These are phyloP conservation scores for Bolinopsis microptera DNA, from an alignment of 37 sponge, comb jelly and placozoan genomes.

Conservation along the genomic window DNA sequence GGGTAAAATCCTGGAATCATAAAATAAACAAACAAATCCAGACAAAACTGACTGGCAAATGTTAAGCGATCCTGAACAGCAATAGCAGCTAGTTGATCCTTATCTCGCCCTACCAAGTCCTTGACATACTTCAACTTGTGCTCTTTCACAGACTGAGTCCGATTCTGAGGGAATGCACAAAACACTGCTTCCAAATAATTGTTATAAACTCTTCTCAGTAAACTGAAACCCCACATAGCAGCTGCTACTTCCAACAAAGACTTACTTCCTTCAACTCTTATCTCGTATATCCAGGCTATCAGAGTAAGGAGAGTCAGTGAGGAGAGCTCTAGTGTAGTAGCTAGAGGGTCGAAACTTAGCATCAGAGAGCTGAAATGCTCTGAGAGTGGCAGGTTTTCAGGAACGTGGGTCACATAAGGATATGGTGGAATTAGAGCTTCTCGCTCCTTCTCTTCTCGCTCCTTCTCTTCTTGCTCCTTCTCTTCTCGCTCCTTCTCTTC, in stretches of 20 bases:
- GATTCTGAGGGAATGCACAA: neutral
- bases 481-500: neutral
- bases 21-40: neutral
- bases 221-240: neutral
- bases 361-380: neutral
- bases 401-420: neutral
- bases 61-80: neutral
- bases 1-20: neutral
- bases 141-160: neutral
- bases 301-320: neutral
- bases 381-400: neutral
- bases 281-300: neutral
- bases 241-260: neutral
- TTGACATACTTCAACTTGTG: neutral
- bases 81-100: neutral
- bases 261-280: neutral
- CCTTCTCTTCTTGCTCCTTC: neutral
- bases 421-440: neutral
- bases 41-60: neutral
- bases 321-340: neutral
- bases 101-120: neutral
- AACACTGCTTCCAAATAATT: neutral
- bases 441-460: neutral
- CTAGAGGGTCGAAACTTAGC: neutral
- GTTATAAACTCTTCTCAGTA: neutral